phyloP scores from a whole-genome alignment of 2,797 vertebrate genomes.

The Melopsittacus undulatus region DNA sequence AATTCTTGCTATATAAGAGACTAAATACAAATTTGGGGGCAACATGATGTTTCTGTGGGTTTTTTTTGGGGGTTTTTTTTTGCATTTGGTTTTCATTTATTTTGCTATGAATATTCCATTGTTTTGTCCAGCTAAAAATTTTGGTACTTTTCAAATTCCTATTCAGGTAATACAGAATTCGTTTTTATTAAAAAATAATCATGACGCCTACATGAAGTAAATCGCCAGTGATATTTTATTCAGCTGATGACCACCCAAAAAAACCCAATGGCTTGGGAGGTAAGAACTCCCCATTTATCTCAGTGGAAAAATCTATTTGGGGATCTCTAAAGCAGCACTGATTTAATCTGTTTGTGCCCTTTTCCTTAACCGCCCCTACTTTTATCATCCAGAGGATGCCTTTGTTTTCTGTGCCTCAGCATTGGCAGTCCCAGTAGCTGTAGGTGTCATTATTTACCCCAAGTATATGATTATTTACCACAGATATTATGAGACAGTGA shows the following conservation, averaged over 20 bases:
- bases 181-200: not conserved
- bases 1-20: not conserved
- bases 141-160: not conserved
- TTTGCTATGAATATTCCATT: not conserved
- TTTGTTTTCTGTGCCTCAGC: not conserved
- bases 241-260: not conserved
- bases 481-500: not conserved
- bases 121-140: not conserved
- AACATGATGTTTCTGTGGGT: not conserved
- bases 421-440: not conserved
- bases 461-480: not conserved
- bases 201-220: not conserved
- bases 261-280: rapidly evolving
- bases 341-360: not conserved
- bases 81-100: not conserved
- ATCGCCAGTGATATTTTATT: not conserved
- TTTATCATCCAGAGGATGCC: not conserved
- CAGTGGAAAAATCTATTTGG: not conserved
- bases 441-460: not conserved
- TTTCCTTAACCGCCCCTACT: not conserved
- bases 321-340: not conserved
- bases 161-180: not conserved
- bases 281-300: not conserved
- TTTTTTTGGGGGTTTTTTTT: too few relatives aligned
- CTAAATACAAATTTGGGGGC: not conserved